Percentiles rank a stretch among this genome's conserved stretches.
These are phyloP conservation scores for Polyommatus iphigenia DNA, from an alignment of 2,888 invertebrate genomes.

Conservation along the genomic window DNA sequence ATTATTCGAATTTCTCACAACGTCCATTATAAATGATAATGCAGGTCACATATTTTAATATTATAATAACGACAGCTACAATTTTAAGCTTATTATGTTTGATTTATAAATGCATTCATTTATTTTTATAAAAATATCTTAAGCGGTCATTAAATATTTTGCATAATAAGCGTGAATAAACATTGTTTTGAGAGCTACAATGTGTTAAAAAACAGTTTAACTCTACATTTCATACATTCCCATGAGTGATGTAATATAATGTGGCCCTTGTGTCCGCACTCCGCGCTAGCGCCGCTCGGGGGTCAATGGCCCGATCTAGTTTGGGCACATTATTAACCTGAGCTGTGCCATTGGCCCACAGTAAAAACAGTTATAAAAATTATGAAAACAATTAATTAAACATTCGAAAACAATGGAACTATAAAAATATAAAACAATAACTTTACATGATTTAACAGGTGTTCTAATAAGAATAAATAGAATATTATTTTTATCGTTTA, in stretches of 20 bases:
- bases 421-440: background rate
- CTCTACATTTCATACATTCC: conserved; percentile 12
- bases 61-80: background rate
- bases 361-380: conserved; percentile 28
- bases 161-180: background rate
- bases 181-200: background rate
- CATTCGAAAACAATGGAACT: background rate
- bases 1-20: background rate
- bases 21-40: background rate
- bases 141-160: background rate
- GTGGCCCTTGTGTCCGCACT: conserved; percentile 60
- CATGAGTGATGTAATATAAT: conserved; percentile 51
- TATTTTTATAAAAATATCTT: background rate
- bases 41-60: background rate
- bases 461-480: conserved; percentile 5
- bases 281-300: conserved; percentile 65
- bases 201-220: background rate
- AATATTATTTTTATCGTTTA: background rate
- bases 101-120: background rate
- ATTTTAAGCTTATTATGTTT: conserved; percentile 6
- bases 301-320: conserved; percentile 79
- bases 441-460: background rate
- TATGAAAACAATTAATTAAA: conserved; percentile 1
- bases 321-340: conserved; percentile 76
- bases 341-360: conserved; percentile 34